These are phyloP conservation scores for Drosophila nasuta DNA, from an alignment of 1,140 invertebrate species.

Conservation along the genomic window DNA sequence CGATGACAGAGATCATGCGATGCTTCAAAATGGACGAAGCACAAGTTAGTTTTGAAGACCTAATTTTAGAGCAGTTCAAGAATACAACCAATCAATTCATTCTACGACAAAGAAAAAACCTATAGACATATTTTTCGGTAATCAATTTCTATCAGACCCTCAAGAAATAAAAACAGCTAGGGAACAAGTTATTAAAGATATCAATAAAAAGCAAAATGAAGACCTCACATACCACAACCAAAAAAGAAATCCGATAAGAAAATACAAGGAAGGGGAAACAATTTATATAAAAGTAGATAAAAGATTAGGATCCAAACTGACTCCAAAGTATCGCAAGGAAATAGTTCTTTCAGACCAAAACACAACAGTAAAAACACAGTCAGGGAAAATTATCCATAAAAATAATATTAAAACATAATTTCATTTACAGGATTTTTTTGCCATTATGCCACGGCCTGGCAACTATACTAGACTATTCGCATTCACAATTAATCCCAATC, in stretches of 20 bases:
- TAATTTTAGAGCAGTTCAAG: neutral
- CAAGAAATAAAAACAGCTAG: too few relatives aligned
- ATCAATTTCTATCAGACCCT: neutral
- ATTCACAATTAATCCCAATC: slow-evolving; percentile 4
- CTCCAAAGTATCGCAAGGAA: neutral
- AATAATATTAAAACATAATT: slow-evolving; percentile 17
- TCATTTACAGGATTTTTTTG: neutral
- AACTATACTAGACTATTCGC: neutral
- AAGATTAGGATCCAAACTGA: slow-evolving; percentile 26
- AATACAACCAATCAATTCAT: slow-evolving; percentile 1
- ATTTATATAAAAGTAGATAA: slow-evolving; percentile 16
- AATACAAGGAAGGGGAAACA: neutral
- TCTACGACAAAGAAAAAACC: neutral
- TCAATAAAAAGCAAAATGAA: neutral
- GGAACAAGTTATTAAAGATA: too few relatives aligned
- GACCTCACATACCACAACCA: neutral
- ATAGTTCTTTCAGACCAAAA: too few relatives aligned
- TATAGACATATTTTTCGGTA: neutral
- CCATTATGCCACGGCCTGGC: neutral
- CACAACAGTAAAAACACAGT: slow-evolving; percentile 3
- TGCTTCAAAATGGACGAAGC: neutral
- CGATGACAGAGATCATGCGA: slow-evolving; percentile 18
- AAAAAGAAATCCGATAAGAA: neutral
- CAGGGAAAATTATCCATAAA: slow-evolving; percentile 10
- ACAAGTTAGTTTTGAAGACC: neutral